Evolutionary conservation across 1,140 invertebrate genomes (phyloP).

Genomic region (Drosophila kohkoa): DNA sequence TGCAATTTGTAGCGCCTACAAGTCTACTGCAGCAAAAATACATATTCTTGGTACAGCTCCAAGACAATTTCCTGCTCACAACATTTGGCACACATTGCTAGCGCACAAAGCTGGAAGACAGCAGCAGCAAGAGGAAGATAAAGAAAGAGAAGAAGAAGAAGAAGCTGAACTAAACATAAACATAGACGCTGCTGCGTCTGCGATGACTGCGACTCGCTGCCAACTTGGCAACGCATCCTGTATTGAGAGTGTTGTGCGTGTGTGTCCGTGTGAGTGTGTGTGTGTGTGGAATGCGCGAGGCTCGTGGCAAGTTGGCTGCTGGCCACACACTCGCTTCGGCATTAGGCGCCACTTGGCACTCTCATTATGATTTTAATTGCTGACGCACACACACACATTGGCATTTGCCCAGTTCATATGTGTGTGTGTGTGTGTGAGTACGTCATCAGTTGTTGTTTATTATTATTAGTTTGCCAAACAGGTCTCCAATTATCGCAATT

Average conservation of each 20-base stretch:
- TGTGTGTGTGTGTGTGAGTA: constrained; percentile 18
- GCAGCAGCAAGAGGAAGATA: constrained; percentile 12
- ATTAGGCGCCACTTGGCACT: constrained; percentile 73
- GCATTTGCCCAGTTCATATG: constrained; percentile 70
- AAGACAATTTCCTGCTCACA: constrained; percentile 41
- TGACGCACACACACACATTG: constrained; percentile 65
- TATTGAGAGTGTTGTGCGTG: constrained; percentile 23
- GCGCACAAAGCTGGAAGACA: constrained; percentile 26
- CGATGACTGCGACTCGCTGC: constrained; percentile 51
- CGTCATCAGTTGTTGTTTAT: constrained; percentile 72
- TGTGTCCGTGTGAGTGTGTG: constrained; percentile 25
- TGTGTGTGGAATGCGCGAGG: constrained; percentile 50
- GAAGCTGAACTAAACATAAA: constrained; percentile 63
- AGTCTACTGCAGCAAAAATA: constrained; percentile 68
- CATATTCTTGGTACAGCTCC: constrained; percentile 50
- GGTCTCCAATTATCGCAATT: constrained; percentile 74
- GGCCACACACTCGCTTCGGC: constrained; percentile 53
- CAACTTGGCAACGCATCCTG: constrained; percentile 81
- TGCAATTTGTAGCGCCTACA: constrained; percentile 78
- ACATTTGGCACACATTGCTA: constrained; percentile 36
- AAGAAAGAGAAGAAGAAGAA: not conserved
- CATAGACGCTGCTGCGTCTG: constrained; percentile 60
- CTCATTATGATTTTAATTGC: constrained; percentile 84
- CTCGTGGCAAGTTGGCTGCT: constrained; percentile 57
- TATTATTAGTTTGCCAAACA: constrained; percentile 70